A percentile compares a stretch with the other conserved stretches of the same genome.
These are phyloP conservation scores for Acanthococcus lagerstroemiae DNA, from an alignment of 2,888 invertebrate genomes.

Conservation along the genomic window DNA sequence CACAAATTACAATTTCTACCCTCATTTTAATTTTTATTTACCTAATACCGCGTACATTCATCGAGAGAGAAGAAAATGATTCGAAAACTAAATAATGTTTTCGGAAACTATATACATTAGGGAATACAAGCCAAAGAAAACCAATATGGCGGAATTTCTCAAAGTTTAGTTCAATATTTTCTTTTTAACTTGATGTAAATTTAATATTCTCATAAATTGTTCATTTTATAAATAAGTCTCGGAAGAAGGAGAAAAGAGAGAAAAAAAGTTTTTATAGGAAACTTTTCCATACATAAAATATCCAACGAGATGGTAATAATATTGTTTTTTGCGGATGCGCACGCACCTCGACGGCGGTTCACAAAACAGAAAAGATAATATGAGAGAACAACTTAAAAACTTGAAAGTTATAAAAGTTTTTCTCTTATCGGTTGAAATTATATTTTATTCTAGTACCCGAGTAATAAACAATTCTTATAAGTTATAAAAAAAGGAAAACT, in stretches of 20 bases:
- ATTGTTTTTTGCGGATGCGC: constrained; percentile 15
- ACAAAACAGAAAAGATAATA: constrained; percentile 21
- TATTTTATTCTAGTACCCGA: constrained; percentile 20
- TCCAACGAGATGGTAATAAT: constrained; percentile 22
- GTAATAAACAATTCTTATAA: constrained; percentile 16
- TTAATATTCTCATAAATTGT: constrained; percentile 30
- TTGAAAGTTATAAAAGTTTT: constrained; percentile 25
- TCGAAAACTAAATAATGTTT: neutral
- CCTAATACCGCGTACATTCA: too few relatives aligned
- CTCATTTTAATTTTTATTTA: too few relatives aligned
- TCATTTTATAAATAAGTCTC: constrained; percentile 27
- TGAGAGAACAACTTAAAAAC: constrained; percentile 21
- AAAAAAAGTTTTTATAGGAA: constrained; percentile 18
- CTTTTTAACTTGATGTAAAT: constrained; percentile 28
- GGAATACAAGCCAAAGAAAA: neutral
- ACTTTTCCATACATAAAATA: constrained; percentile 27
- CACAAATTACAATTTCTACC: too few relatives aligned
- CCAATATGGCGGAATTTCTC: constrained; percentile 20
- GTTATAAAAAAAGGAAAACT: constrained; percentile 11
- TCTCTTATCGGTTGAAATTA: constrained; percentile 30
- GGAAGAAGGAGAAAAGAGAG: constrained; percentile 5
- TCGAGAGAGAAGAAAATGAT: too few relatives aligned
- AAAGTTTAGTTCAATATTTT: constrained; percentile 28
- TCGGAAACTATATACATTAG: neutral
- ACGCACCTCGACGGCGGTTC: constrained; percentile 2